A percentile compares a stretch with the other conserved stretches of the same genome.
Evolutionary conservation across 2,888 invertebrate species (phyloP).

Genomic region (Oegoconia quadripuncta): DNA sequence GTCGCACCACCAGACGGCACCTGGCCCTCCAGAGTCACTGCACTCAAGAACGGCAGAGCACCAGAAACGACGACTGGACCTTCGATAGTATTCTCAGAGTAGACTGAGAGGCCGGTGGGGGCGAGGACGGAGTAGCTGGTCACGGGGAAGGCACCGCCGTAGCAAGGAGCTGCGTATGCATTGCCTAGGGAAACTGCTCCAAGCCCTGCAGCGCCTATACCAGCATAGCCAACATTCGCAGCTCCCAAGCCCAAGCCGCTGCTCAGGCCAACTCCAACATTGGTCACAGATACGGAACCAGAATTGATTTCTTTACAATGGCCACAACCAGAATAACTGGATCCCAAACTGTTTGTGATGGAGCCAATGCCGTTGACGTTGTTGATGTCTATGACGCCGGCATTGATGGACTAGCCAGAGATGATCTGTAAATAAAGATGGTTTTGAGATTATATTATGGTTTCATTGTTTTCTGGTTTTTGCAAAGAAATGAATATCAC

Average conservation of each 20-base stretch:
- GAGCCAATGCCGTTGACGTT: neutral
- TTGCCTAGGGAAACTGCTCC: too few relatives aligned
- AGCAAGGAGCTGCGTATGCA: neutral
- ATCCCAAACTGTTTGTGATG: neutral
- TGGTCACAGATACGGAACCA: too few relatives aligned
- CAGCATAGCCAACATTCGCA: too few relatives aligned
- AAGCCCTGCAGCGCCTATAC: too few relatives aligned
- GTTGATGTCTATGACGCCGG: neutral
- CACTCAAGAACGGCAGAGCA: constrained; percentile 38
- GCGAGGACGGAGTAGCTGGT: constrained; percentile 21
- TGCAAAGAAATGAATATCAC: too few relatives aligned
- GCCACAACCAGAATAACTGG: too few relatives aligned
- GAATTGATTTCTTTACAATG: too few relatives aligned
- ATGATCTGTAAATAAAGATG: neutral
- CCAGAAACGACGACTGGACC: constrained; percentile 36
- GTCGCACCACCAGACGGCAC: constrained; percentile 36
- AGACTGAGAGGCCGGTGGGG: constrained; percentile 26
- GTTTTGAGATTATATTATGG: too few relatives aligned
- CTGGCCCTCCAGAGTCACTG: constrained; percentile 35
- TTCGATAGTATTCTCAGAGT: constrained; percentile 40
- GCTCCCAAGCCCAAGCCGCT: too few relatives aligned
- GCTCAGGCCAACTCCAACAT: too few relatives aligned
- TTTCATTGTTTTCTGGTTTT: too few relatives aligned
- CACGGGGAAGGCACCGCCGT: constrained; percentile 13
- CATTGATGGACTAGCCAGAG: neutral